These are phyloP conservation scores for Trididemnum clinides DNA, from an alignment of 23 tunicate genomes.

Conservation along the genomic window DNA sequence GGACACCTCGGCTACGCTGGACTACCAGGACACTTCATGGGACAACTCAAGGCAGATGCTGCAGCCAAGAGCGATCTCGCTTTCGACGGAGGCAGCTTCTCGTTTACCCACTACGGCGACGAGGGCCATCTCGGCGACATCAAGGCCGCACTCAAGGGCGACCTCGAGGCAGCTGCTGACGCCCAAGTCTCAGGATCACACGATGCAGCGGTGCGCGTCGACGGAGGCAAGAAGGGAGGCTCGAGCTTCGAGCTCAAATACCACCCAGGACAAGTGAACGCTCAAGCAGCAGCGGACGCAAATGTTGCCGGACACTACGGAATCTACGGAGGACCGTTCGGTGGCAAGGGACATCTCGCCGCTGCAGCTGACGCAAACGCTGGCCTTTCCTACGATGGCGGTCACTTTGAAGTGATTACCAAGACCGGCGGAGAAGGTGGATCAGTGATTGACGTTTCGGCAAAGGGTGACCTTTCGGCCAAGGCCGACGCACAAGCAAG, in stretches of 20 bases:
- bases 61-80: slow-evolving; percentile 6
- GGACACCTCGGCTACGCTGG: slow-evolving; percentile 9
- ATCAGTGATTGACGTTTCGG: neutral
- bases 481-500: slow-evolving; percentile 4
- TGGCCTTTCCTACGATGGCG: neutral
- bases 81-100: neutral
- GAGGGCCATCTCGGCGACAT: neutral
- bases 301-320: neutral
- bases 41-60: neutral
- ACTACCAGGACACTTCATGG: neutral
- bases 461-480: slow-evolving; percentile 1
- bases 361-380: neutral
- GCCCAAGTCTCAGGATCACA: neutral
- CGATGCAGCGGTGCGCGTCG: neutral
- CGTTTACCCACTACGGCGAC: neutral
- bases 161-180: neutral
- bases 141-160: slow-evolving; percentile 21
- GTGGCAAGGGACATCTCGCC: slow-evolving; percentile 8
- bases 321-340: neutral
- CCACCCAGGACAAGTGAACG: slow-evolving; percentile 7
- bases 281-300: neutral
- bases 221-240: slow-evolving; percentile 29
- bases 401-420: slow-evolving; percentile 10
- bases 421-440: slow-evolving; percentile 11
- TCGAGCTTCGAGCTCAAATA: neutral